Conservation (phyloP, 2,113 vertebrate species). For the Ploceus nigricollis region DNA sequence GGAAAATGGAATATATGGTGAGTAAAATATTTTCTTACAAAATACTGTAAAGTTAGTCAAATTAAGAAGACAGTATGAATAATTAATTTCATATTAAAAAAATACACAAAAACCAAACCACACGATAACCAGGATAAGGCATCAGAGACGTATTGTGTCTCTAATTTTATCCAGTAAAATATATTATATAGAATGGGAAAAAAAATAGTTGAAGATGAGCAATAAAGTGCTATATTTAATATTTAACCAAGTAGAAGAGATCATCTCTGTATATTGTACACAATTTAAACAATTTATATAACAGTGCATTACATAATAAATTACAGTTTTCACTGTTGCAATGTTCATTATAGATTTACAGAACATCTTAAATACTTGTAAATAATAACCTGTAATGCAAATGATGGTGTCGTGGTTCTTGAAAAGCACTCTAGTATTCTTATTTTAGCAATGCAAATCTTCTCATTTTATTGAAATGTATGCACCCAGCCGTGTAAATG, state of each 20-base stretch:
- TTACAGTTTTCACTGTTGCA: neutral
- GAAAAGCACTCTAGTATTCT: conserved; percentile 31
- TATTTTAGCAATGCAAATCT: conserved; percentile 29
- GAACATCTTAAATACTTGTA: neutral
- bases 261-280: neutral
- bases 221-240: neutral
- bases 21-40: neutral
- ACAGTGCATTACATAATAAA: conserved; percentile 14
- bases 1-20: neutral
- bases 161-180: neutral
- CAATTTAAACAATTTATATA: conserved; percentile 10
- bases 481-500: neutral
- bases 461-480: conserved; percentile 30
- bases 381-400: conserved; percentile 49
- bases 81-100: neutral
- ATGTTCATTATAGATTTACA: neutral
- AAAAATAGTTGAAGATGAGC: neutral
- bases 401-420: conserved; percentile 4
- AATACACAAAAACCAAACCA: neutral
- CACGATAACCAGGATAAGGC: neutral
- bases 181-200: neutral
- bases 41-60: neutral
- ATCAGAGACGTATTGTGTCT: neutral
- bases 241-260: neutral
- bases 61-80: neutral